Conservation (phyloP, 2,113 vertebrate genomes). For the Triplophysa rosa region DNA sequence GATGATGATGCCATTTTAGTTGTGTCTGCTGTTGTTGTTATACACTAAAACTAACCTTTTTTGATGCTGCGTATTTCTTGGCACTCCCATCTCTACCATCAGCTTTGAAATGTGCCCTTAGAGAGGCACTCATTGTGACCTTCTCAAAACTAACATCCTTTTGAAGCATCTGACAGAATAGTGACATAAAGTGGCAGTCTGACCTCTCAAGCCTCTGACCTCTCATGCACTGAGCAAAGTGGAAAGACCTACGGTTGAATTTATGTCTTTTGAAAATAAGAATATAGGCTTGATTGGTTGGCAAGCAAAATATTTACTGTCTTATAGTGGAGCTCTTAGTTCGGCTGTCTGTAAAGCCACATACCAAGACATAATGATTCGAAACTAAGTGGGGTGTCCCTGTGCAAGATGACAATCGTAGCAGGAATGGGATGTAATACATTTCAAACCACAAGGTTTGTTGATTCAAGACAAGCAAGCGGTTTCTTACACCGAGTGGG, state of each 20-base stretch:
- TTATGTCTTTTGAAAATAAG: slow-evolving; percentile 38
- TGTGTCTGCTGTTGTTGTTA: neutral
- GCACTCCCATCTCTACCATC: slow-evolving; percentile 34
- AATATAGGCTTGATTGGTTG: slow-evolving; percentile 34
- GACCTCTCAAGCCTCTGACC: slow-evolving; percentile 58
- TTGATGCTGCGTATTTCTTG: slow-evolving; percentile 7
- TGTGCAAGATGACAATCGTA: neutral
- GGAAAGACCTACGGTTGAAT: slow-evolving; percentile 40
- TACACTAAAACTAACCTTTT: slow-evolving; percentile 27
- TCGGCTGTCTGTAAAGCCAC: neutral
- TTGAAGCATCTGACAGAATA: slow-evolving; percentile 55
- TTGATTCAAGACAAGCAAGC: slow-evolving; percentile 34
- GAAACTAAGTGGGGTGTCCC: slow-evolving; percentile 35
- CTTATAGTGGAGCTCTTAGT: slow-evolving; percentile 7
- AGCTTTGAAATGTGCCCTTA: slow-evolving; percentile 43
- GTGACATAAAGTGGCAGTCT: slow-evolving; percentile 56
- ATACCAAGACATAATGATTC: slow-evolving; percentile 32
- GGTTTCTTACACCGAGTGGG: neutral
- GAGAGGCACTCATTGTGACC: slow-evolving; percentile 58
- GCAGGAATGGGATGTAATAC: slow-evolving; percentile 16
- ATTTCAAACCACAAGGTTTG: slow-evolving; percentile 21
- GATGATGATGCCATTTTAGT: slow-evolving; percentile 10
- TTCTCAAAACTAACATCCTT: slow-evolving; percentile 63
- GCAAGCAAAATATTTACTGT: slow-evolving; percentile 56
- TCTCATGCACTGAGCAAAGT: slow-evolving; percentile 45